A percentile compares a stretch with the other conserved stretches of the same genome.
These are phyloP conservation scores for Ia io DNA, from an alignment of 2,113 vertebrate species.

Conservation along the genomic window DNA sequence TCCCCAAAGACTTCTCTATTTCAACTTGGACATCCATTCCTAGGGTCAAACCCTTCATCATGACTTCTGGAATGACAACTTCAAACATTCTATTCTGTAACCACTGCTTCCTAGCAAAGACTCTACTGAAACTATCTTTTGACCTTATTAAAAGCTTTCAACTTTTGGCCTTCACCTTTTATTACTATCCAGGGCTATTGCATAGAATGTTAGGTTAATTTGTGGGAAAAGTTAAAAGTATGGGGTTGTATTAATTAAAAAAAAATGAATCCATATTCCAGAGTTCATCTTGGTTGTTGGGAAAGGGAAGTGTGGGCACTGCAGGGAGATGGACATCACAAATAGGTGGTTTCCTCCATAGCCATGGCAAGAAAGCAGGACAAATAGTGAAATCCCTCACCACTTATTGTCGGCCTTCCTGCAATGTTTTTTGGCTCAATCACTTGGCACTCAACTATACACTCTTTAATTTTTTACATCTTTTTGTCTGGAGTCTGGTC, in stretches of 20 bases:
- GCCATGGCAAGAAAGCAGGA: neutral
- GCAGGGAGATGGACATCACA: neutral
- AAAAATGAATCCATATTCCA: neutral
- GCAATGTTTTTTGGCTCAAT: conserved; percentile 40
- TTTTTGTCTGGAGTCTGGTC: conserved; percentile 53
- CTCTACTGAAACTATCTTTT: neutral
- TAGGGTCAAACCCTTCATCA: neutral
- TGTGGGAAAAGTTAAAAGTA: neutral
- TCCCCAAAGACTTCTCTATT: neutral
- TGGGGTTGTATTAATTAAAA: neutral
- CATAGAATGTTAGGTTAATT: neutral
- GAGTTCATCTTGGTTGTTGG: neutral
- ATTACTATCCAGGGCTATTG: neutral
- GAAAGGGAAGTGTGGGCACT: neutral
- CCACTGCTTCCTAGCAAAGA: neutral
- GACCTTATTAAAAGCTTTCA: neutral
- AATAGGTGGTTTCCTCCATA: neutral
- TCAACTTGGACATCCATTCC: neutral
- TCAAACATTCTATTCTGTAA: neutral
- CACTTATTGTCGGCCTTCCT: conserved; percentile 28
- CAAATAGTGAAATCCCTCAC: neutral
- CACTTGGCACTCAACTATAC: conserved; percentile 49
- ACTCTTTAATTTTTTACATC: conserved; percentile 66
- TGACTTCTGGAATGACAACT: neutral
- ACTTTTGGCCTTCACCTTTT: neutral